Percentiles rank a stretch among this genome's conserved stretches.
phyloP scores from a whole-genome alignment of 2,888 invertebrate species.

The Nomada lathburiana region DNA sequence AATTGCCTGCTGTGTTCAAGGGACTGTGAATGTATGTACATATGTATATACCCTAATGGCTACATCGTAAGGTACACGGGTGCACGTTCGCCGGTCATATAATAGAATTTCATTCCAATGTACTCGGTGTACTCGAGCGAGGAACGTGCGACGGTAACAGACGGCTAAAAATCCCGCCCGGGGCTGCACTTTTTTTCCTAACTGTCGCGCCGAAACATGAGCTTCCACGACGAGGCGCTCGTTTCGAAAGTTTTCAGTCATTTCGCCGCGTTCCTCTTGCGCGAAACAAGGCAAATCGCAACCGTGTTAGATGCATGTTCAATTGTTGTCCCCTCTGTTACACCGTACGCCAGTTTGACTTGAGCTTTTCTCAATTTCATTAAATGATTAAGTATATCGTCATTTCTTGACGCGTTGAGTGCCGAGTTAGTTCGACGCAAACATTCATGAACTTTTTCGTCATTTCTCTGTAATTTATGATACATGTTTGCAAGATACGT shows the following conservation, averaged over 20 bases:
- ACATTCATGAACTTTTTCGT: too few relatives aligned
- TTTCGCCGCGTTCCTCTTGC: neutral
- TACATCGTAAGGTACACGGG: neutral
- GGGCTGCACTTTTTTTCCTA: neutral
- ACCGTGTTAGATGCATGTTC: neutral
- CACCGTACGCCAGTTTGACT: neutral
- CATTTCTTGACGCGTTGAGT: too few relatives aligned
- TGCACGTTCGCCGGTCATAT: constrained; percentile 17
- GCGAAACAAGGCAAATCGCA: neutral
- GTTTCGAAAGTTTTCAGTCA: constrained; percentile 17
- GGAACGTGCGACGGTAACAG: constrained; percentile 12
- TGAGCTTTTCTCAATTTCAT: neutral
- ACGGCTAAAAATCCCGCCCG: constrained; percentile 21
- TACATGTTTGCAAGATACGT: too few relatives aligned
- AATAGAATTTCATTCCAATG: constrained; percentile 60
- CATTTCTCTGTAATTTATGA: too few relatives aligned
- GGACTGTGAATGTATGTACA: neutral
- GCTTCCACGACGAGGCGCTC: constrained; percentile 11
- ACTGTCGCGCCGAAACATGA: neutral
- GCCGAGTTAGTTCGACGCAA: too few relatives aligned
- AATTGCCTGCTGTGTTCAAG: neutral
- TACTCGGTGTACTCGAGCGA: constrained; percentile 35
- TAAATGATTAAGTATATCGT: neutral
- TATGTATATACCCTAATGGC: neutral
- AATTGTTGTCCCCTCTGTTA: constrained; percentile 11